Evolutionary conservation across 53 echinoderm and acorn worm genomes (phyloP), one percentile per base, ranked within the genome.

Genomic region (Luidia sarsii): DNA sequence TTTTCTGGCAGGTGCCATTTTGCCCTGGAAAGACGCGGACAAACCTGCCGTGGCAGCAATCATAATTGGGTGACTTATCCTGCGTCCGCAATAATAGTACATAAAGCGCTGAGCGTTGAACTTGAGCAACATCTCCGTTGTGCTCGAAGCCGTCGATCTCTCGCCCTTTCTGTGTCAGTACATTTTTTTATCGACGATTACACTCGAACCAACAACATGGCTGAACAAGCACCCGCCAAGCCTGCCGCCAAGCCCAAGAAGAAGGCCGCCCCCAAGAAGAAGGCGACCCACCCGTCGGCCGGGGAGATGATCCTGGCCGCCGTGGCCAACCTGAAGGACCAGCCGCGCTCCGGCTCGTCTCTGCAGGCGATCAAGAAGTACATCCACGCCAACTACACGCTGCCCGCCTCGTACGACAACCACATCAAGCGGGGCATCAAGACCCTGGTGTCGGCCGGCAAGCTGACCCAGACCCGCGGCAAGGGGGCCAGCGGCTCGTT

Each of bases 321-420:
- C 48, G 21, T 83, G 27, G 33, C 48, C 33, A 61, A 46, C 49
- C 61, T 71, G 25, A 70, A 51, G 59, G 83, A 83, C 6, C 67
- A 66, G 67, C 67, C 67, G 0, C 70, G 70, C 20, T 30, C 69
- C 23, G 83, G 83, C 33, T 71, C 83, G 4, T 83, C 83, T 34
- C 46, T 60, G 45, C 83, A 83, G 70, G 71, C 71, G 27, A 83
- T 83, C 36, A 83, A 83, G 61, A 83, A 71, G 39, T 83, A 83
- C 63, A 70, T 83, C 60, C 70, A 34, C 27, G 61, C 65, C 45
- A 83, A 71, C 83, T 83, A 70, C 61, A 60, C 43, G 23, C 32
- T 71, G 18, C 43, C 56, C 7, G 21, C 69, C 5, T 22, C 41
- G 24, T 50, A 49, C 50, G 65, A 50, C 34, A 33, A 28, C 33